Conservation (phyloP, 2,888 invertebrate species). For the Himalopsyche kuldschensis region DNA sequence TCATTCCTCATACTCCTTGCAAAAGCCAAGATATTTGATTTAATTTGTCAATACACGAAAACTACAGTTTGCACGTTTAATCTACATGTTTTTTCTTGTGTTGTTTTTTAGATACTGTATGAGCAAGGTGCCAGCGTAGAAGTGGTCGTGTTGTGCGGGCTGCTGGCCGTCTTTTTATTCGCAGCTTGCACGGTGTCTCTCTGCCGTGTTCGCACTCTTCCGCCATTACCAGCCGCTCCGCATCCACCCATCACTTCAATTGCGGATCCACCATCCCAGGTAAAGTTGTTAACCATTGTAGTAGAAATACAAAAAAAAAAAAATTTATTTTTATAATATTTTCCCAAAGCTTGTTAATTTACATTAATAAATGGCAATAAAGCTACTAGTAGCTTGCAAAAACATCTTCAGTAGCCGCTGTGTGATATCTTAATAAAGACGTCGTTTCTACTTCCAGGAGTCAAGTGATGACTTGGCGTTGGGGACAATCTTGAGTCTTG, state of each 20-base stretch:
- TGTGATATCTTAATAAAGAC: too few relatives aligned
- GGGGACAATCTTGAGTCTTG: slow-evolving; percentile 47
- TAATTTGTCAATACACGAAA: too few relatives aligned
- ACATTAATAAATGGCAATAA: too few relatives aligned
- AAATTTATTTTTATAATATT: too few relatives aligned
- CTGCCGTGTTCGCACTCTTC: slow-evolving; percentile 53
- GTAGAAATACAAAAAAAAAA: too few relatives aligned
- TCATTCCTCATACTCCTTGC: too few relatives aligned
- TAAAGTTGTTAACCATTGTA: neutral
- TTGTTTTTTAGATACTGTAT: slow-evolving; percentile 37
- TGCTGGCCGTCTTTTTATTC: slow-evolving; percentile 64
- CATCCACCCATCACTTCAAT: slow-evolving; percentile 61
- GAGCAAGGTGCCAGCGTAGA: slow-evolving; percentile 58
- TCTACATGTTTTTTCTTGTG: slow-evolving; percentile 4
- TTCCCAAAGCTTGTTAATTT: too few relatives aligned
- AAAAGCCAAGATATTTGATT: too few relatives aligned
- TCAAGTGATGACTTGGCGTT: slow-evolving; percentile 51
- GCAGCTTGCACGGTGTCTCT: slow-evolving; percentile 66
- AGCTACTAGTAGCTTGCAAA: too few relatives aligned
- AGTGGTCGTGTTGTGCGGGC: slow-evolving; percentile 65
- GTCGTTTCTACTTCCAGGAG: slow-evolving; percentile 41
- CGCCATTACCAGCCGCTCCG: slow-evolving; percentile 65
- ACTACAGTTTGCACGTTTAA: too few relatives aligned
- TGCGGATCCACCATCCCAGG: slow-evolving; percentile 40
- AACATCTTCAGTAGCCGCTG: too few relatives aligned